Percentiles rank a stretch among this genome's conserved stretches.
Evolutionary conservation across 2,888 invertebrate genomes (phyloP).

Genomic region (Tetramorium bicarinatum): DNA sequence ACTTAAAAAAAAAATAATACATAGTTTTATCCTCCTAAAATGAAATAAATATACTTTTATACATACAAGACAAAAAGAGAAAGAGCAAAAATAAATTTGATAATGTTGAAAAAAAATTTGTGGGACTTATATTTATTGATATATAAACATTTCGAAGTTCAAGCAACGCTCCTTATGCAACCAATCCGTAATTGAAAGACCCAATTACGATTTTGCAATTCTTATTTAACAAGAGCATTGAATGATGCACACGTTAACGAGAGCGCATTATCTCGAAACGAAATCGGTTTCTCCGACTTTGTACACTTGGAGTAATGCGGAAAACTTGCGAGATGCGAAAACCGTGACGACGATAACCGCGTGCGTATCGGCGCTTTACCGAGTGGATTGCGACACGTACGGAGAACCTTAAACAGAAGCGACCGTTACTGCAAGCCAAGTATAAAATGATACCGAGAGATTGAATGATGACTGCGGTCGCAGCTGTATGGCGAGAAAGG

Average conservation of each 20-base stretch:
- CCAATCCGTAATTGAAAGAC: constrained; percentile 11
- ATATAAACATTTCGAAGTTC: background rate
- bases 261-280: constrained; percentile 37
- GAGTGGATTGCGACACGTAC: constrained; percentile 34
- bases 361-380: constrained; percentile 15
- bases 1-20: background rate
- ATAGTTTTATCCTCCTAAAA: background rate
- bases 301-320: constrained; percentile 51
- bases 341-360: constrained; percentile 57
- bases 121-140: background rate
- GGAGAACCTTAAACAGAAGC: constrained; percentile 46
- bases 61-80: background rate
- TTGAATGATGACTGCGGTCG: constrained; percentile 54
- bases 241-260: constrained; percentile 12
- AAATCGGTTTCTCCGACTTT: constrained; percentile 44
- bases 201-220: constrained; percentile 5
- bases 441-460: constrained; percentile 63
- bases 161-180: background rate
- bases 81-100: background rate
- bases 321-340: constrained; percentile 60
- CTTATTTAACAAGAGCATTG: constrained; percentile 10
- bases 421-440: constrained; percentile 57
- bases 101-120: constrained; percentile 3
- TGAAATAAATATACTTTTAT: background rate
- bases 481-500: constrained; percentile 57